phyloP scores from a whole-genome alignment of 2,888 invertebrate species.

The Ceriagrion tenellum region DNA sequence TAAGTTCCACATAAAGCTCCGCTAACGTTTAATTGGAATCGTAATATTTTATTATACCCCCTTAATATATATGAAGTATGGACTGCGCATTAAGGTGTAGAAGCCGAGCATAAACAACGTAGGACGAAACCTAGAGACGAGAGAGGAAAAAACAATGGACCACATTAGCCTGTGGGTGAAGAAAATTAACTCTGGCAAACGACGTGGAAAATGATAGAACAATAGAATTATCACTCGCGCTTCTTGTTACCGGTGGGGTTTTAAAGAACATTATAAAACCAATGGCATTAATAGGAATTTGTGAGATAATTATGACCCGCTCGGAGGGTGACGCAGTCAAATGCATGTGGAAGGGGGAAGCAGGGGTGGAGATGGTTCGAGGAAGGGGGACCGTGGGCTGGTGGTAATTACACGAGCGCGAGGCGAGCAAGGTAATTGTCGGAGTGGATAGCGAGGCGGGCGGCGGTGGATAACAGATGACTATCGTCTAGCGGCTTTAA shows the following conservation, averaged over 20 bases:
- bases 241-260: slow-evolving; percentile 13
- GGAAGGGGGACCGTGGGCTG: not conserved
- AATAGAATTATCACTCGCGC: slow-evolving; percentile 24
- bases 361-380: not conserved
- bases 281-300: slow-evolving; percentile 48
- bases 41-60: slow-evolving; percentile 5
- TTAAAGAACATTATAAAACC: slow-evolving; percentile 18
- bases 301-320: slow-evolving; percentile 46
- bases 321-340: not conserved
- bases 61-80: not conserved
- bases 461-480: slow-evolving; percentile 55
- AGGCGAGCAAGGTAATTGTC: slow-evolving; percentile 52
- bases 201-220: slow-evolving; percentile 17
- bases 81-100: not conserved
- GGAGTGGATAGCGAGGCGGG: slow-evolving; percentile 55
- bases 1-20: not conserved
- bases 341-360: not conserved
- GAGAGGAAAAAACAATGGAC: not conserved
- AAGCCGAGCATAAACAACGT: not conserved
- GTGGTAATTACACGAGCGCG: slow-evolving; percentile 55
- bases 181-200: not conserved
- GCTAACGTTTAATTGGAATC: not conserved
- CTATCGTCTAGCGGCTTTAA: slow-evolving; percentile 62
- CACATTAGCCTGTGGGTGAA: not conserved
- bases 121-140: not conserved